These are phyloP conservation scores for Eretmochelys imbricata DNA, from an alignment of 2,113 vertebrate genomes.

Conservation along the genomic window DNA sequence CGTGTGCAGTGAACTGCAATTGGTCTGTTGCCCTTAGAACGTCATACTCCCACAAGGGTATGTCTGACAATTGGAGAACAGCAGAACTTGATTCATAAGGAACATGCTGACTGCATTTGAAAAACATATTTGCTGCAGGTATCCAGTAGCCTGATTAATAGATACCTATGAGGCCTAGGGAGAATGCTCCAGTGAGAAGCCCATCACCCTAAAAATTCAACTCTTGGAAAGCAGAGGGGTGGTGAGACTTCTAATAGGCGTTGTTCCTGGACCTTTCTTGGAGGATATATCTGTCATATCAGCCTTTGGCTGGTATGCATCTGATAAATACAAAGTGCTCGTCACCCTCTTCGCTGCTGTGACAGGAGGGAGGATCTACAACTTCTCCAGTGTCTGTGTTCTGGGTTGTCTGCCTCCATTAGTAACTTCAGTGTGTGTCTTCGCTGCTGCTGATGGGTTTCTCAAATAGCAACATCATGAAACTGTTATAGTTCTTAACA, in stretches of 20 bases:
- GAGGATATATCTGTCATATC: background rate
- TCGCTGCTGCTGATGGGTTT: rapidly evolving
- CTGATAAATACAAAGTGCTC: rapidly evolving
- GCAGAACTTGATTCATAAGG: rapidly evolving
- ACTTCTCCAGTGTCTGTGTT: background rate
- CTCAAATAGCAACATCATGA: background rate
- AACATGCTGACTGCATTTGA: background rate
- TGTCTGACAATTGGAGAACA: rapidly evolving
- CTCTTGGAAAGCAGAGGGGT: background rate
- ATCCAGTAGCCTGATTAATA: background rate
- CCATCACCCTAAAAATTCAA: background rate
- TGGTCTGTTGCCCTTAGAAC: too few relatives aligned
- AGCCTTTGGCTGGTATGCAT: background rate
- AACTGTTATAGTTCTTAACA: background rate
- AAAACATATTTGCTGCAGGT: background rate
- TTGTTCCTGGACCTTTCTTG: background rate
- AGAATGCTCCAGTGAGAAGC: background rate
- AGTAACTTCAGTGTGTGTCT: background rate
- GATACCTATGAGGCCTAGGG: background rate
- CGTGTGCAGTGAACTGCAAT: rapidly evolving
- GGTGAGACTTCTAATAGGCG: background rate
- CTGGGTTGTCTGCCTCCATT: rapidly evolving
- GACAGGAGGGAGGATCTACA: background rate
- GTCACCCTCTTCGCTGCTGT: background rate
- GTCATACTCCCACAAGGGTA: background rate